These are phyloP conservation scores for Caenorhabditis doughertyi DNA, from an alignment of 2,888 invertebrate species.

Conservation along the genomic window DNA sequence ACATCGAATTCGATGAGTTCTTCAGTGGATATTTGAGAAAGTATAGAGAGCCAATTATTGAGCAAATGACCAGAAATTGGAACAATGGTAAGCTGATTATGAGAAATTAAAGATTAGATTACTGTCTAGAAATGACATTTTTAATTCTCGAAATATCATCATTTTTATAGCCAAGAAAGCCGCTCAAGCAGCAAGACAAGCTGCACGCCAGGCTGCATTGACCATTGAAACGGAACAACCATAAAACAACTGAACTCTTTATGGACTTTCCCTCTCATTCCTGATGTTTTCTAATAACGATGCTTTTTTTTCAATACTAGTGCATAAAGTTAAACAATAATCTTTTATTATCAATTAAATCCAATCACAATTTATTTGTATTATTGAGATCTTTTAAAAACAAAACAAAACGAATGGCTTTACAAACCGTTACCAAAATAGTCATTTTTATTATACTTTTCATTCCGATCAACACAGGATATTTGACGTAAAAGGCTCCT, in stretches of 20 bases:
- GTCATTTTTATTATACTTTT: no score
- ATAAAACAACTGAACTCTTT: background rate
- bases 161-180: conserved; percentile 15
- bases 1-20: conserved; percentile 51
- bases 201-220: background rate
- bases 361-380: background rate
- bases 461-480: background rate
- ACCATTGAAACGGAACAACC: background rate
- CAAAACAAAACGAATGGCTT: no score
- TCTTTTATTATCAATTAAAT: no score
- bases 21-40: conserved; percentile 44
- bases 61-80: conserved; percentile 13
- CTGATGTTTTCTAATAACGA: background rate
- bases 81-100: conserved; percentile 7
- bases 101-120: no score
- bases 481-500: background rate
- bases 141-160: background rate
- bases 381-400: background rate
- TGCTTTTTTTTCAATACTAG: background rate
- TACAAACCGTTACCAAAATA: background rate
- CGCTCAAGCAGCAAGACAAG: background rate
- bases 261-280: background rate
- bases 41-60: conserved; percentile 24
- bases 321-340: no score
- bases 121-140: no score